Conservation (phyloP, 1,140 invertebrate genomes). For the Heliconius eleuchia region DNA sequence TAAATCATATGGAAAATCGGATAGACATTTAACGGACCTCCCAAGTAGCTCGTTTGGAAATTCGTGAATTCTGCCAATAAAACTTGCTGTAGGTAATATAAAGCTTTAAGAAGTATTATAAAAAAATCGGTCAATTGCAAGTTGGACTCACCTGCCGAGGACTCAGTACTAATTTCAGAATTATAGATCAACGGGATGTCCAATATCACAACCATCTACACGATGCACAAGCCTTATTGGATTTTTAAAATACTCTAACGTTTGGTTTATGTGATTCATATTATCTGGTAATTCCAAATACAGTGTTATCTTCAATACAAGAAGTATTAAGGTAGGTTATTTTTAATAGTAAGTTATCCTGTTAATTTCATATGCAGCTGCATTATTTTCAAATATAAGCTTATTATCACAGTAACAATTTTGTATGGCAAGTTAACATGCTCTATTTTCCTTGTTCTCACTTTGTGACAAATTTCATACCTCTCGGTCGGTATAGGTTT, state of each 20-base stretch:
- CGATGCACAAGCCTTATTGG: constrained; percentile 88
- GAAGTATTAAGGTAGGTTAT: constrained; percentile 84
- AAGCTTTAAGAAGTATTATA: no score
- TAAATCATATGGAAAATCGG: constrained; percentile 40
- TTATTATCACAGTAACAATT: constrained; percentile 86
- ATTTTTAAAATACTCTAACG: constrained; percentile 85
- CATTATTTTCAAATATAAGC: constrained; percentile 87
- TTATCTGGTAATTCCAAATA: constrained; percentile 85
- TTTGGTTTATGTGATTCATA: constrained; percentile 86
- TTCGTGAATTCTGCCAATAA: background rate
- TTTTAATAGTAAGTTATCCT: constrained; percentile 87
- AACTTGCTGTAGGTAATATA: background rate
- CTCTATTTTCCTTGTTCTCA: constrained; percentile 50
- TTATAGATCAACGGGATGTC: no score
- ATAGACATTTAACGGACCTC: constrained; percentile 48
- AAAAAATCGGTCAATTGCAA: no score
- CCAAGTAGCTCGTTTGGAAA: constrained; percentile 40
- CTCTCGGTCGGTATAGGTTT: no score
- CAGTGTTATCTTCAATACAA: constrained; percentile 86
- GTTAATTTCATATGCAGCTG: constrained; percentile 87
- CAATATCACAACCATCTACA: constrained; percentile 88
- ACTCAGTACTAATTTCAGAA: no score
- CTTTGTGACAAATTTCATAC: no score
- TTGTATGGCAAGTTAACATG: constrained; percentile 85
- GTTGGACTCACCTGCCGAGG: no score